Evolutionary conservation across 2,113 vertebrate species (phyloP), one percentile per base, ranked within the genome.

Genomic region (Poecile atricapillus): DNA sequence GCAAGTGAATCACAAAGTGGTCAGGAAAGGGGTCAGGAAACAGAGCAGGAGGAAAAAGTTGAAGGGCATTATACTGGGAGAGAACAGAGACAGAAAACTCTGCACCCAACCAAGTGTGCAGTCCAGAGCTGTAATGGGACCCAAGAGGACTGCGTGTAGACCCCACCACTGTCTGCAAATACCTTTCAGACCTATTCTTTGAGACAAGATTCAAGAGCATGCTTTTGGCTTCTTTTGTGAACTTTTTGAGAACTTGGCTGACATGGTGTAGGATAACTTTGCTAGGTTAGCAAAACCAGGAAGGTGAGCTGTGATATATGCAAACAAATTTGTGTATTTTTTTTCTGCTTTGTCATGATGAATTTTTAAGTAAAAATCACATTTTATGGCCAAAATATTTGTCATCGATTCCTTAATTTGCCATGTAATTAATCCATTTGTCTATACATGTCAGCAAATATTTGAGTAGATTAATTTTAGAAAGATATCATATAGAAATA

Each of bases 101-200:
- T 43, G 30, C n/a, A 46, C 1, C 3, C 19, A 27, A 27, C 6
- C 23, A 17, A 15, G 39, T 1, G 1, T 13, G 24, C 39, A 39
- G 25, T 62, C 16, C 43, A 44, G 78, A 64, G 43, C 31, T 65
- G 50, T 41, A 80, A 53, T 7, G 21, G 19, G 20, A 79, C 23
- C 25, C 2, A 0, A 24, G 23, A 70, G 5, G 17, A 53, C 13
- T 12, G 16, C 28, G 15, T 44, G 30, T 24, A 77, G 24, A 73
- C 11, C 8, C 7, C 14, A 20, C 15, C 4, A 1, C 17, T 53
- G 3, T 21, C 49, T 87, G 43, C 46, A 88, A 69, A 46, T n/a
- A n/a, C 25, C 11, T 65, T 62, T 69, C 58, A 87, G 49, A 79
- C 8, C 10, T 16, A 9, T 52, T 62, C 20, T 53, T 88, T 63